Evolutionary conservation across 2,888 invertebrate species (phyloP).

Genomic region (Idaea biselata): DNA sequence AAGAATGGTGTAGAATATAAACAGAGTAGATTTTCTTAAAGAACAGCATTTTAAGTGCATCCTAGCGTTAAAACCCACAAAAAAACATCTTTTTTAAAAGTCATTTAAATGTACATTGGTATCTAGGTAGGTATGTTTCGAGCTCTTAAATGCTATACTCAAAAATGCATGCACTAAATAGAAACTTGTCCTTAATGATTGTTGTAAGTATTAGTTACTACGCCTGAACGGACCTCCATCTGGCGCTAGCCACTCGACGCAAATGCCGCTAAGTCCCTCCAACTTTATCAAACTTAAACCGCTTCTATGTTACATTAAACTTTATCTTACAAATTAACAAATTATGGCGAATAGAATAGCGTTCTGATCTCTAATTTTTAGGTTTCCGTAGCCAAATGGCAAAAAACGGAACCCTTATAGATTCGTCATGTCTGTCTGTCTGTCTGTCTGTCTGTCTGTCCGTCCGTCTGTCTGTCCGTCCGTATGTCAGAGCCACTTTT

Average conservation of each 20-base stretch:
- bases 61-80: neutral
- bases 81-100: too few relatives aligned
- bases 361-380: neutral
- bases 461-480: too few relatives aligned
- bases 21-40: neutral
- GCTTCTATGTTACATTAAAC: neutral
- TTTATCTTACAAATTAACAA: neutral
- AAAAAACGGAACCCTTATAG: too few relatives aligned
- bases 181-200: conserved; percentile 34
- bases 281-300: conserved; percentile 1
- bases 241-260: conserved; percentile 30
- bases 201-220: conserved; percentile 31
- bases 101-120: too few relatives aligned
- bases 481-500: too few relatives aligned
- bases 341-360: neutral
- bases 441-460: too few relatives aligned
- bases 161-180: conserved; percentile 16
- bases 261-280: conserved; percentile 29
- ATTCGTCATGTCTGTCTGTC: too few relatives aligned
- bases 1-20: too few relatives aligned
- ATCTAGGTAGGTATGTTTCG: neutral
- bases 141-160: neutral
- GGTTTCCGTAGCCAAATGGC: too few relatives aligned
- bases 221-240: conserved; percentile 14
- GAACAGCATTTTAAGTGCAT: neutral